These are phyloP conservation scores for Caenorhabditis auriculariae DNA, from an alignment of 2,888 invertebrate genomes.

Conservation along the genomic window DNA sequence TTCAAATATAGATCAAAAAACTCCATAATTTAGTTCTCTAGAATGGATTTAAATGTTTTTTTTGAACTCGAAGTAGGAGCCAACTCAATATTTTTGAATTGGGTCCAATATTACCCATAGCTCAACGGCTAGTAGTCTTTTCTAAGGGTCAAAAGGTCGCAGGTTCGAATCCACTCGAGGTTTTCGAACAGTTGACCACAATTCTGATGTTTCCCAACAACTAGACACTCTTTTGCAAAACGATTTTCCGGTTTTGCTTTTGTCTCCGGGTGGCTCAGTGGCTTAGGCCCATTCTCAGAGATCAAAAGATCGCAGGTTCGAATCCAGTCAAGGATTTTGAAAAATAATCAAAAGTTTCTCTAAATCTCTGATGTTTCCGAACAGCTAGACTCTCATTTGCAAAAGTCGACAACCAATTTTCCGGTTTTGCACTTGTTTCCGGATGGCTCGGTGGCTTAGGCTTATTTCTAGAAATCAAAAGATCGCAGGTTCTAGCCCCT, in stretches of 20 bases:
- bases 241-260: background rate
- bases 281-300: no score
- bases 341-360: background rate
- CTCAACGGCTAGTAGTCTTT: no score
- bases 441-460: background rate
- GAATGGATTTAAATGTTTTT: no score
- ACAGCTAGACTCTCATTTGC: background rate
- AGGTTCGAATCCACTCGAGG: background rate
- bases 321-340: background rate
- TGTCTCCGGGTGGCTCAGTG: background rate
- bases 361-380: background rate
- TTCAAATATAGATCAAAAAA: no score
- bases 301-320: no score
- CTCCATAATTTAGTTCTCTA: no score
- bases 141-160: no score
- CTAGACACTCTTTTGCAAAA: background rate
- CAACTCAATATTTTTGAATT: no score
- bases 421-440: background rate
- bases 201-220: background rate
- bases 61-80: no score
- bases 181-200: background rate
- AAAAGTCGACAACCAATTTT: background rate
- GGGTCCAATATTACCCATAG: no score
- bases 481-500: constrained; percentile 3
- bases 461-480: constrained; percentile 9